Conservation (phyloP, 2,797 vertebrate species). For the Enteromius paludinosus region DNA sequence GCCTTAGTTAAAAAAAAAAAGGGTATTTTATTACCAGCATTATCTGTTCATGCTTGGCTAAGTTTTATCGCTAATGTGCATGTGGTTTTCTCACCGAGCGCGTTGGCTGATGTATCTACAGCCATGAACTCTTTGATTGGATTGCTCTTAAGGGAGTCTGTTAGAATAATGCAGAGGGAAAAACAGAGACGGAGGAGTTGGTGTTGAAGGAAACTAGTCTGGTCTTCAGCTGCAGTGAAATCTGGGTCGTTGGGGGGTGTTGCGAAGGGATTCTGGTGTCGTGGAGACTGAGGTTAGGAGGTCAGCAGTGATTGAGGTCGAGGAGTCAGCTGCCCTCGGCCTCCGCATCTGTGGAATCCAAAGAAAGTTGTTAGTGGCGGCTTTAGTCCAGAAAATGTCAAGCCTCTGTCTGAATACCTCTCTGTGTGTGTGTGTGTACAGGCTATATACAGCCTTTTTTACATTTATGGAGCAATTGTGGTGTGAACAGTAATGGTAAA, state of each 20-base stretch:
- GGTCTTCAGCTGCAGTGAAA: slow-evolving; percentile 10
- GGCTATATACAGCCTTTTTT: neutral
- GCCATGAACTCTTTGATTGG: slow-evolving; percentile 32
- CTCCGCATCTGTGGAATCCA: slow-evolving; percentile 6
- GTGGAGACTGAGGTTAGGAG: slow-evolving; percentile 25
- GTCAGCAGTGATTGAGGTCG: slow-evolving; percentile 51
- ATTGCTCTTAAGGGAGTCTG: slow-evolving; percentile 33
- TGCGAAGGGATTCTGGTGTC: slow-evolving; percentile 30
- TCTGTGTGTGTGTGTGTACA: neutral
- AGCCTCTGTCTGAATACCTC: neutral
- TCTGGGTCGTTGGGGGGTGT: slow-evolving; percentile 1
- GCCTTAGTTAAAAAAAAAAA: slow-evolving; percentile 2
- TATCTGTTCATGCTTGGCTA: slow-evolving; percentile 16
- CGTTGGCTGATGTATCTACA: slow-evolving; percentile 14
- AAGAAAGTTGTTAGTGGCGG: slow-evolving; percentile 31
- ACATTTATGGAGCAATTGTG: slow-evolving; percentile 3
- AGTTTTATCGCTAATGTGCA: slow-evolving; percentile 23
- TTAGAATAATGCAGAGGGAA: neutral
- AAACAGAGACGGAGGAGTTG: neutral
- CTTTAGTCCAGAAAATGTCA: slow-evolving; percentile 31
- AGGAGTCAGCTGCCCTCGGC: slow-evolving; percentile 15
- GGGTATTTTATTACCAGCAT: slow-evolving; percentile 6
- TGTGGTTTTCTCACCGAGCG: neutral
- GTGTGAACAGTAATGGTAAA: too few relatives aligned
- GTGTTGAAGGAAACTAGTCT: slow-evolving; percentile 9